Evolutionary conservation across 1,140 invertebrate genomes (phyloP).

Genomic region (Copidosoma floridanum): DNA sequence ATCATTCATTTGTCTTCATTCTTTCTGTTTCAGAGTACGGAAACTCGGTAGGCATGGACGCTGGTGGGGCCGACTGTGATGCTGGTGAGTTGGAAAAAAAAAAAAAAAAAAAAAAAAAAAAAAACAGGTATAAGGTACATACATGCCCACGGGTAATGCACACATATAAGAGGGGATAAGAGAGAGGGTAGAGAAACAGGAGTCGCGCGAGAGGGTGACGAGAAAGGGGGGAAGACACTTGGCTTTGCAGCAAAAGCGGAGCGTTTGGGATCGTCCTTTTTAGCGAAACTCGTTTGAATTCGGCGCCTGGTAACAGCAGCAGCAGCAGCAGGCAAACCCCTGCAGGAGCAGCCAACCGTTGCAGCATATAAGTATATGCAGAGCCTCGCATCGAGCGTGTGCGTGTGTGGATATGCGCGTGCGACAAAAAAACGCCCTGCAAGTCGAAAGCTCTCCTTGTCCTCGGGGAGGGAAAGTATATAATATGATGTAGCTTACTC

Average conservation of each 20-base stretch:
- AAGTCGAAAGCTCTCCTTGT: too few relatives aligned
- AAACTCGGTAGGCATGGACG: conserved; percentile 52
- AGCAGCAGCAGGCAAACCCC: too few relatives aligned
- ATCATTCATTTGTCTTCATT: conserved; percentile 13
- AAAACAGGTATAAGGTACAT: too few relatives aligned
- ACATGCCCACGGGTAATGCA: too few relatives aligned
- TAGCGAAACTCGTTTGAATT: conserved; percentile 9
- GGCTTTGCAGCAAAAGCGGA: too few relatives aligned
- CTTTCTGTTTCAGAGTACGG: conserved; percentile 51
- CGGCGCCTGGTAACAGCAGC: conserved; percentile 8
- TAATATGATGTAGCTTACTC: too few relatives aligned
- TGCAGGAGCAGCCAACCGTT: too few relatives aligned
- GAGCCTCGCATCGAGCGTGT: neutral
- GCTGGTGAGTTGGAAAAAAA: conserved; percentile 56
- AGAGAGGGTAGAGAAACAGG: neutral
- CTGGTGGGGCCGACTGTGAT: conserved; percentile 54
- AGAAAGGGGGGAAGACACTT: too few relatives aligned
- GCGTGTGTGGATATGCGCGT: too few relatives aligned
- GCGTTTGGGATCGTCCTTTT: too few relatives aligned
- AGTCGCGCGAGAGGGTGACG: neutral
- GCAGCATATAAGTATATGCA: too few relatives aligned
- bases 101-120: too few relatives aligned
- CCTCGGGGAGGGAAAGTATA: neutral
- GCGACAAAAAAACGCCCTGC: neutral
- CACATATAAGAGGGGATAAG: neutral